These are phyloP conservation scores for Heliconius ethilla DNA, from an alignment of 2,888 invertebrate species.

Conservation along the genomic window DNA sequence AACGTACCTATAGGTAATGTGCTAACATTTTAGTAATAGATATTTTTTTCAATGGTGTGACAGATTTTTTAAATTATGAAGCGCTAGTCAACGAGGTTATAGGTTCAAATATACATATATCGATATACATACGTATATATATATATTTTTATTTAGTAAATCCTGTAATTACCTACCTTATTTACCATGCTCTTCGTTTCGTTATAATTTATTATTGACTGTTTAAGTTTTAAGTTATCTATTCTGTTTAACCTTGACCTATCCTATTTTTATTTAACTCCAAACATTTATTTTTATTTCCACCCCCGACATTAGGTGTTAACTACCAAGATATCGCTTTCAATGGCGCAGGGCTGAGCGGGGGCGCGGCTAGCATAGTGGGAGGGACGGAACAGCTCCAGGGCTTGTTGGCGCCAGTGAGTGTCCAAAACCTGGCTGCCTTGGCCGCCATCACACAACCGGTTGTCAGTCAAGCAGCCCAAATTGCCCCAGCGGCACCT, in stretches of 20 bases:
- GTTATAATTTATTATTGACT: slow-evolving; percentile 33
- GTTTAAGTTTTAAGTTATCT: slow-evolving; percentile 5
- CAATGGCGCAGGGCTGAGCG: slow-evolving; percentile 78
- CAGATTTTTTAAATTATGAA: no score
- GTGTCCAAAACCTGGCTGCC: slow-evolving; percentile 95
- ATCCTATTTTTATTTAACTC: slow-evolving; percentile 30
- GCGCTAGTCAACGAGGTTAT: no score
- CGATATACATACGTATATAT: no score
- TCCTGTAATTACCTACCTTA: background rate
- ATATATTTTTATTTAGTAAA: no score
- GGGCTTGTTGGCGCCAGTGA: slow-evolving; percentile 90
- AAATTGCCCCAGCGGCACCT: slow-evolving; percentile 74
- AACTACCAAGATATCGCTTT: slow-evolving; percentile 81
- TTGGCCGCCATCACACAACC: slow-evolving; percentile 90
- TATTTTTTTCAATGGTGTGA: no score
- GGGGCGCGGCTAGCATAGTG: slow-evolving; percentile 59
- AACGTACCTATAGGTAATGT: background rate
- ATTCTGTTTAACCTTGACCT: background rate
- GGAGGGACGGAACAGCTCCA: slow-evolving; percentile 92
- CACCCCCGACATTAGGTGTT: slow-evolving; percentile 64
- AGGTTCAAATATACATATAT: no score
- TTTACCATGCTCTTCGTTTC: slow-evolving; percentile 13
- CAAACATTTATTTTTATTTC: slow-evolving; percentile 45
- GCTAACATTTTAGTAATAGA: background rate
- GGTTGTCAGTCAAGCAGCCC: slow-evolving; percentile 78